phyloP scores from a whole-genome alignment of 1,140 invertebrate species.

The Ceratitis capitata region DNA sequence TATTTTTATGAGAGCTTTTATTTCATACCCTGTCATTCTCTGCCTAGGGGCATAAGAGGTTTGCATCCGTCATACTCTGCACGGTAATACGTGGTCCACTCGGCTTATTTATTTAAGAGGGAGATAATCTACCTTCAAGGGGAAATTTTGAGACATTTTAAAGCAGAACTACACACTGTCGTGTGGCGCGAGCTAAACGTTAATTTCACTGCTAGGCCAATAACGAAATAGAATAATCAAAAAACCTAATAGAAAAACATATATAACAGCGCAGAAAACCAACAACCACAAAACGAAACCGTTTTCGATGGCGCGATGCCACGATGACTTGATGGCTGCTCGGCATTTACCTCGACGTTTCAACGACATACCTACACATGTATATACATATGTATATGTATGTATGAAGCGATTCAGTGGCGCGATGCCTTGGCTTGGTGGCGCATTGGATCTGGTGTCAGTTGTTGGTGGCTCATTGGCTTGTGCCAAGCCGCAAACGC shows the following conservation, averaged over 20 bases:
- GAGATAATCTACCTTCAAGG: background rate
- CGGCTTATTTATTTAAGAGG: too few species aligned
- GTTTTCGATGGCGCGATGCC: slow-evolving; percentile 29
- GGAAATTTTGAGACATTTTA: too few species aligned
- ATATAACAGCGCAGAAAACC: background rate
- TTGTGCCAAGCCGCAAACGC: slow-evolving; percentile 26
- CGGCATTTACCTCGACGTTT: slow-evolving; percentile 13
- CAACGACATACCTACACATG: background rate
- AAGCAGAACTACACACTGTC: background rate
- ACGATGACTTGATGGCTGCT: slow-evolving; percentile 34
- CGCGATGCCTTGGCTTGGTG: background rate
- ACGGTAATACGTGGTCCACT: too few species aligned
- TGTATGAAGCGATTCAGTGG: background rate
- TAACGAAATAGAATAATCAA: slow-evolving; percentile 23
- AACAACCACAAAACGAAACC: slow-evolving; percentile 16
- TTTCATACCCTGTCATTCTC: too few species aligned
- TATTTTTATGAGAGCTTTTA: too few species aligned
- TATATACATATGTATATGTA: background rate
- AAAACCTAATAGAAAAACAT: background rate
- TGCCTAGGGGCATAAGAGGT: too few species aligned
- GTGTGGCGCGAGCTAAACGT: slow-evolving; percentile 26
- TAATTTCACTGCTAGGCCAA: slow-evolving; percentile 25
- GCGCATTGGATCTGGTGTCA: background rate
- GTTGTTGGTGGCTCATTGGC: slow-evolving; percentile 2
- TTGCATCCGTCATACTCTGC: too few species aligned